Base-by-base conservation (phyloP, 2,888 invertebrate species). In the Dicycla oo region DNA sequence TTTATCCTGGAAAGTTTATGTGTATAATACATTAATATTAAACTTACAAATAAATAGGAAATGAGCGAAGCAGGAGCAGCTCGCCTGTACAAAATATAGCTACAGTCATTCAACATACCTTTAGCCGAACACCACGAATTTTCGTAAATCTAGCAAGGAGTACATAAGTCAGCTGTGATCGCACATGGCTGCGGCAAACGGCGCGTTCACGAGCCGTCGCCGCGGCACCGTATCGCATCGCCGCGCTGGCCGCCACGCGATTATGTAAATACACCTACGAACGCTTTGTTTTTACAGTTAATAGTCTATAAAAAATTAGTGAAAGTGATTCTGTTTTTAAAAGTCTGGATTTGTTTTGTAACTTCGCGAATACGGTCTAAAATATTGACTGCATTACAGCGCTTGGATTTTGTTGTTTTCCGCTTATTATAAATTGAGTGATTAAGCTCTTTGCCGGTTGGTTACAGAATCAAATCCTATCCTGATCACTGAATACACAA, bases 111-210 rank as follows among this genome's bases (percentile, higher is more conserved):
- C 62, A 45, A 40, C 56, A 51, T 18, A 26, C 54, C 49, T 64
- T 72, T 66, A 78, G 68, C 60, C 26, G 13, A 75, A 20, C 38
- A 49, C 18, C 34, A 6, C 60, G 57, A 61, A 58, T 87, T 85
- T 75, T 73, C 72, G 75, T 87, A 84, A 88, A 87, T 88, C 76
- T 73, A 64, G 69, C 67, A 73, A 67, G 56, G 78, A 80, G 85
- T 86, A 87, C 87, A 91, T 91, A 91, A 92, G 87, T 91, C 86
- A 89, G 83, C 87, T 88, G 88, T 88, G 86, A 90, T 88, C 87
- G 87, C 87, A 88, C 89, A 84, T 90, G 91, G 89, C 87, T 91
- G 91, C 87, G 73, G 80, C 78, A 73, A 89, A 90, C 88, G 88
- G 86, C n/a, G n/a, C n/a, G n/a, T 63, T 40, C 53, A 68, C 79